Conservation (phyloP, 2,113 vertebrate genomes). For the Sarotherodon lohbergeri region DNA sequence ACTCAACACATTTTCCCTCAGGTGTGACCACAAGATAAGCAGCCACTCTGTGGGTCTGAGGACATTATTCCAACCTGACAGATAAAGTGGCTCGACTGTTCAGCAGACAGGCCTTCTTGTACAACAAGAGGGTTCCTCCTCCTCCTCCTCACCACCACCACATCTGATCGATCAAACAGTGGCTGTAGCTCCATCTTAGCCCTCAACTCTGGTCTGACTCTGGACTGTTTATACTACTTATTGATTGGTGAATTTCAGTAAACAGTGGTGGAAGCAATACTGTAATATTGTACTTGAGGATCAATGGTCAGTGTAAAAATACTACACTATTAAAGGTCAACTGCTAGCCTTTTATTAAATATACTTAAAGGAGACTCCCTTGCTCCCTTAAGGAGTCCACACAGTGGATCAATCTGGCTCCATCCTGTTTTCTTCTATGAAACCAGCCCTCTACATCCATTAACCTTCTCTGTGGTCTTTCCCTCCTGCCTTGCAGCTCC, state of each 20-base stretch:
- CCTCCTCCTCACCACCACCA: not conserved
- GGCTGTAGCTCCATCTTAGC: not conserved
- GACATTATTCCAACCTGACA: conserved; percentile 26
- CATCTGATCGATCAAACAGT: not conserved
- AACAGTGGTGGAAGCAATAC: not conserved
- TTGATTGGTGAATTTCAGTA: not conserved
- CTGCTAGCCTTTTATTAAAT: not conserved
- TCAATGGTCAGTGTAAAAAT: not conserved
- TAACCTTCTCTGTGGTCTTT: not conserved
- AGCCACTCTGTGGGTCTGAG: not conserved
- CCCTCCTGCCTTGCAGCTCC: not conserved
- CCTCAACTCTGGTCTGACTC: not conserved
- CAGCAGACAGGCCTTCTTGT: not conserved
- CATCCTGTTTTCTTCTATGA: not conserved
- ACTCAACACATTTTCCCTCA: conserved; percentile 4
- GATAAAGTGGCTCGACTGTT: not conserved
- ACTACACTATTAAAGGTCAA: not conserved
- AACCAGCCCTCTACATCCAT: not conserved
- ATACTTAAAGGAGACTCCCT: not conserved
- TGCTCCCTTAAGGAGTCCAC: not conserved
- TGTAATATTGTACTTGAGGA: not conserved
- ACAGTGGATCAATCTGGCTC: not conserved
- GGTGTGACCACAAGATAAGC: conserved; percentile 19
- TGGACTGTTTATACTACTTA: not conserved
- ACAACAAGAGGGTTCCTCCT: not conserved